Base-by-base conservation (phyloP, 2,113 vertebrate genomes). In the Poeciliopsis retropinna region DNA sequence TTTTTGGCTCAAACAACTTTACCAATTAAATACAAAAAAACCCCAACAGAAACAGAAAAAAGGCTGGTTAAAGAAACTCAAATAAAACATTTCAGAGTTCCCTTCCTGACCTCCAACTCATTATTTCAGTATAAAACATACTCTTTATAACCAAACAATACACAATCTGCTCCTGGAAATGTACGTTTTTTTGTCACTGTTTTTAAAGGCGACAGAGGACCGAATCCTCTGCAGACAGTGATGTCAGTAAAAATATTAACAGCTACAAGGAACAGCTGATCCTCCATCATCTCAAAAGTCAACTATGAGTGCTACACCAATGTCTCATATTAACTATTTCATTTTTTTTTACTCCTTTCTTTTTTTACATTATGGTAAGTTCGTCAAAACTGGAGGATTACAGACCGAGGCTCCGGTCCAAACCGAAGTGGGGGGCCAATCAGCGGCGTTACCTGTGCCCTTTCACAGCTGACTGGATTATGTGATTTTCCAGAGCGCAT, bases 111-210 rank as follows among this genome's bases (percentile, higher is more conserved):
- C 94, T 93, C 94, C 87, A 93, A 95, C 89, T 67, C 90, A 81
- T 78, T 92, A 92, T 93, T 95, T 94, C 92, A 96, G 93, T 95
- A 95, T 94, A 93, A 95, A 95, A 95, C 94, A 94, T 94, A 95
- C 91, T 96, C 92, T 89, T 96, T 96, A 96, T 95, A 94, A 97
- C 96, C 93, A 94, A 94, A 95, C 92, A 92, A 88, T 95, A 93
- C 96, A 95, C 95, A 95, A 76, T 83, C 78, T 95, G 94, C 94
- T 92, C 93, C 93, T 87, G 92, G 94, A 96, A 96, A 93, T 96
- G 93, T 96, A 96, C 95, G 95, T 69, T 83, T 84, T 82, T 93
- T 91, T 80, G 4, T 2, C 39, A 84, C 76, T 60, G 25, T 6
- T 82, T 92, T 89, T 85, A 89, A 83, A 93, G 92, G 93, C 75